Evolutionary conservation across 2,113 vertebrate species (phyloP), one percentile per base, ranked within the genome.

Genomic region (Tachuris rubrigastra): DNA sequence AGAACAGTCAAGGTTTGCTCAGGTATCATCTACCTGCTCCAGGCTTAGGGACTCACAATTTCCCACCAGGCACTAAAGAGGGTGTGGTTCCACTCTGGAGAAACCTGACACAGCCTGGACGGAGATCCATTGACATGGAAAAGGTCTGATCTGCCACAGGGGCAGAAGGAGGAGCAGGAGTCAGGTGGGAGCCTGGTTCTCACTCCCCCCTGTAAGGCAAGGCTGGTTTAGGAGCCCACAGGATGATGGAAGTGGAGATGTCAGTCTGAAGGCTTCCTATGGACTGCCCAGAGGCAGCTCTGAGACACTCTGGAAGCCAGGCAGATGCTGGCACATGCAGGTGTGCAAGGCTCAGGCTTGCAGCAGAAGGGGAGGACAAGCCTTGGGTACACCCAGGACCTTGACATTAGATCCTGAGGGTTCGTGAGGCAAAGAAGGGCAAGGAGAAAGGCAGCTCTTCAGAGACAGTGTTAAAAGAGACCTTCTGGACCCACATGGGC

Each of bases 401-500:
- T 31, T 78, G 42, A 5, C 7, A 1, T 20, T 35, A 47, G 24
- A 69, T 8, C 23, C 60, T n/a, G 65, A 49, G 41, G 49, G 62
- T 33, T 52, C 50, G 60, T 0, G 1, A 76, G 7, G 46, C 1
- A 9, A 80, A 3, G 50, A n/a, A n/a, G n/a, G 50, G 60, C 63
- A 82, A 77, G 12, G 76, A 77, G 53, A 76, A 3, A 39, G 37
- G 50, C 68, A 87, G 82, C 44, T 50, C 19, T 59, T 46, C 28
- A 59, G 47, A 59, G 42, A 56, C 25, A 33, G 19, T 24, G 12
- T 14, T 47, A 35, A 12, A 49, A 50, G 58, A 55, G 41, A 35
- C 27, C 31, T 66, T 63, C 42, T 68, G 47, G 39, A 76, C 47
- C 52, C 42, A 49, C 10, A 18, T 0, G 2, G 42, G 59, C 28